These are phyloP conservation scores for Calidris pugnax DNA, from an alignment of 2,113 vertebrate genomes.

Conservation along the genomic window DNA sequence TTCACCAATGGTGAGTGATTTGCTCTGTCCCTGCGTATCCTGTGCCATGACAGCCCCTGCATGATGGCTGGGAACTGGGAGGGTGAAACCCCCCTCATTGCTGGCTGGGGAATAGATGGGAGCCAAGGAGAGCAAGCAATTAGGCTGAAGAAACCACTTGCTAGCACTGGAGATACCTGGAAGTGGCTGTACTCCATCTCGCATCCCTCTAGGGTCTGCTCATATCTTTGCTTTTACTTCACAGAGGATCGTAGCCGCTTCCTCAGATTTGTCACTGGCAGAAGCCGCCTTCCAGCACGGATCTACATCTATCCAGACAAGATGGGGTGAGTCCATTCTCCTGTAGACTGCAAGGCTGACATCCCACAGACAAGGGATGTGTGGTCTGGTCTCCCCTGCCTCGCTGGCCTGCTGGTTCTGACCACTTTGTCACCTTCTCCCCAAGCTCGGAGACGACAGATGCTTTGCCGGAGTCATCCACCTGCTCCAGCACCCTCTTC, in stretches of 20 bases:
- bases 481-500: slow-evolving; percentile 95
- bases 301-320: slow-evolving; percentile 97
- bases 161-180: not conserved
- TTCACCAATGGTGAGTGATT: slow-evolving; percentile 91
- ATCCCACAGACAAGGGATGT: not conserved
- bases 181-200: not conserved
- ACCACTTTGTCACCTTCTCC: not conserved
- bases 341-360: not conserved
- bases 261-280: slow-evolving; percentile 94
- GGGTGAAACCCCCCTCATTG: not conserved
- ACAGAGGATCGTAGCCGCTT: slow-evolving; percentile 98
- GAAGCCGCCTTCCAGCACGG: slow-evolving; percentile 94
- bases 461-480: slow-evolving; percentile 93
- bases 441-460: slow-evolving; percentile 92
- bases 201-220: not conserved
- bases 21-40: not conserved
- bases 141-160: not conserved
- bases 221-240: slow-evolving; percentile 25
- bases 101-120: not conserved
- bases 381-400: not conserved
- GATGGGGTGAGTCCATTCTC: slow-evolving; percentile 80
- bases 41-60: not conserved
- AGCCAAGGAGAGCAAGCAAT: not conserved
- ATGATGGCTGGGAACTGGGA: not conserved
- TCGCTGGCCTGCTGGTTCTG: not conserved